Conservation (phyloP, 2,113 vertebrate genomes). For the Cercocebus atys region DNA sequence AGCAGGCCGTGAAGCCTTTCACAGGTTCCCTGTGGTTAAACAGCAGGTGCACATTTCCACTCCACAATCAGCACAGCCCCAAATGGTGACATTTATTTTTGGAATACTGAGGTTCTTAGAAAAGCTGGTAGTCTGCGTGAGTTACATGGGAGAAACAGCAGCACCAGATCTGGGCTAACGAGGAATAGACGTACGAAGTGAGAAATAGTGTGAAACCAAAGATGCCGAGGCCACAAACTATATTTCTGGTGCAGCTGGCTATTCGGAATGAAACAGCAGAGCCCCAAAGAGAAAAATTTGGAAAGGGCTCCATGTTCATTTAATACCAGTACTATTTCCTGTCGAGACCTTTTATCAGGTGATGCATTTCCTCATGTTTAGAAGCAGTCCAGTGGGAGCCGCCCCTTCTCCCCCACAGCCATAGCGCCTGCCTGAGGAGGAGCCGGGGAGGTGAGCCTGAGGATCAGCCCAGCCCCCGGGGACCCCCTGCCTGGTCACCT, state of each 20-base stretch:
- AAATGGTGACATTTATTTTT: neutral
- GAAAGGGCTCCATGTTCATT: neutral
- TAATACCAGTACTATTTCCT: neutral
- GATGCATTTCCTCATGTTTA: conserved; percentile 67
- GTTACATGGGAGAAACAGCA: neutral
- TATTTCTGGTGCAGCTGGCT: neutral
- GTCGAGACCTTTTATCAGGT: conserved; percentile 36
- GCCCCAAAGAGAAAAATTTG: neutral
- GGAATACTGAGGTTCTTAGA: neutral
- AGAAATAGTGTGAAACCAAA: neutral
- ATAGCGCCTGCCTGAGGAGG: conserved; percentile 65
- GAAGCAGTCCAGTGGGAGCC: conserved; percentile 61
- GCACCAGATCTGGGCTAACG: neutral
- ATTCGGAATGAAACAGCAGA: neutral
- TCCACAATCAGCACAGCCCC: neutral
- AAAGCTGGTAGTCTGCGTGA: neutral
- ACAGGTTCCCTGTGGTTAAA: neutral
- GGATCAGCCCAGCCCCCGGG: neutral
- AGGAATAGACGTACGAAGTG: neutral
- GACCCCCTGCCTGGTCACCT: neutral
- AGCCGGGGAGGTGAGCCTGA: conserved; percentile 71
- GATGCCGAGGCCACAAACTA: neutral
- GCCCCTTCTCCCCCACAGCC: conserved; percentile 44
- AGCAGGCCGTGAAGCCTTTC: neutral
- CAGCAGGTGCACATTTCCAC: neutral